Conservation (phyloP, 1,140 invertebrate species). For the Drosophila sucinea region DNA sequence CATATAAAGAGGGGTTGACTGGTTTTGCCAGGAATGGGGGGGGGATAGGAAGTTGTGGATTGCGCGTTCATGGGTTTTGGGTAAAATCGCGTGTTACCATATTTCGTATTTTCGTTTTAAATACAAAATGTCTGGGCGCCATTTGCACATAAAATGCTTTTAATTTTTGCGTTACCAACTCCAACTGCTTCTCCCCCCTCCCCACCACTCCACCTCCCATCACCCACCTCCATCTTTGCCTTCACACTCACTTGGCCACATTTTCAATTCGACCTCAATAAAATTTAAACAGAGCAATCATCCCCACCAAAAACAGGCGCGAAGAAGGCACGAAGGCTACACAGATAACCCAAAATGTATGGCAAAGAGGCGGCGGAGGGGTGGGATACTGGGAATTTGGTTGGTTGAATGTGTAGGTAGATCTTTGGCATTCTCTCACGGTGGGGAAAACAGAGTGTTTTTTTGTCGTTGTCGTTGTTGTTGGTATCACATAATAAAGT, state of each 20-base stretch:
- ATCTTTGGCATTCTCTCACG: constrained; percentile 4
- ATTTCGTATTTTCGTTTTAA: constrained; percentile 77
- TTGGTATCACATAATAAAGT: constrained; percentile 11
- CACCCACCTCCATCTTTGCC: background rate
- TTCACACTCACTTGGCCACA: constrained; percentile 57
- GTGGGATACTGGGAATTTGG: background rate
- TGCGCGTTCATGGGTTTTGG: constrained; percentile 18
- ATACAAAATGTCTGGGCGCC: constrained; percentile 54
- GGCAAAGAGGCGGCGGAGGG: constrained; percentile 9
- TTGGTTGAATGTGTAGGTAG: background rate
- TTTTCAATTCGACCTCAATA: constrained; percentile 81
- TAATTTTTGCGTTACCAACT: constrained; percentile 63
- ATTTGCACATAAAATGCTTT: constrained; percentile 80
- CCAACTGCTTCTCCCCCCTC: background rate
- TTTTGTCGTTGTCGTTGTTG: too few relatives aligned
- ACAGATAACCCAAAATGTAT: constrained; percentile 27
- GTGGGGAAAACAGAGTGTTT: constrained; percentile 6
- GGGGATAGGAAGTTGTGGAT: background rate
- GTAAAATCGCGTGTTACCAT: constrained; percentile 75
- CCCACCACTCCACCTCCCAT: background rate
- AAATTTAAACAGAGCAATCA: constrained; percentile 62
- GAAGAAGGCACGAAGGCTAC: background rate
- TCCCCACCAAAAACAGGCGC: constrained; percentile 24
- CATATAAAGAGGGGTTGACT: background rate
- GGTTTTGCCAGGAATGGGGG: background rate